Evolutionary conservation across 2,113 vertebrate genomes (phyloP).

Genomic region (Prunella himalayana): DNA sequence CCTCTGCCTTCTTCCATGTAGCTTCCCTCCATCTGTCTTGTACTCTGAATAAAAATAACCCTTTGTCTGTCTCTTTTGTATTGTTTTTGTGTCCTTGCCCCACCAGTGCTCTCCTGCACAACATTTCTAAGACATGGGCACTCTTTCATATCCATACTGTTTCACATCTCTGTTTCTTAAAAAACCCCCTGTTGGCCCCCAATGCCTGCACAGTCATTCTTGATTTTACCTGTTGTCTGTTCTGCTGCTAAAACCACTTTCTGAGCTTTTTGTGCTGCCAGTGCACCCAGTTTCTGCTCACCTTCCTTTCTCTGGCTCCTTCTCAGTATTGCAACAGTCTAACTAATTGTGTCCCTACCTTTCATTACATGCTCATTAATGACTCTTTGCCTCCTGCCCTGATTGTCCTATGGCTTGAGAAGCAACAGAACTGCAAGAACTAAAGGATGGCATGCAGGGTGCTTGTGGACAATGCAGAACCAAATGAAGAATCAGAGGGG

Average conservation of each 20-base stretch:
- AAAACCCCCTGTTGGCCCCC: background rate
- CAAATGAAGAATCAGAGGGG: background rate
- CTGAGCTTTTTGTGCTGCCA: background rate
- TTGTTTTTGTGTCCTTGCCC: background rate
- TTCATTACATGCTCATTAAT: background rate
- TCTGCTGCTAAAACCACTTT: background rate
- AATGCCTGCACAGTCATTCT: background rate
- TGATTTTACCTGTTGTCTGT: background rate
- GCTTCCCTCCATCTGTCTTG: background rate
- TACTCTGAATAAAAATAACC: background rate
- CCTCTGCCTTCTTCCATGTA: background rate
- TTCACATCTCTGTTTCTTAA: background rate
- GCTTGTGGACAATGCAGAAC: background rate
- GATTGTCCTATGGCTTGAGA: background rate
- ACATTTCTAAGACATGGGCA: background rate
- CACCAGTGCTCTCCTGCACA: background rate
- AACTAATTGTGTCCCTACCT: background rate
- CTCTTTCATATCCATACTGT: rapidly evolving
- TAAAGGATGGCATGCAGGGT: background rate
- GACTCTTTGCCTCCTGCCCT: background rate
- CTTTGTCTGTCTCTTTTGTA: background rate
- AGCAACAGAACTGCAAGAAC: background rate
- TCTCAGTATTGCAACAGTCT: too few species aligned
- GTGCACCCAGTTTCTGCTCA: background rate
- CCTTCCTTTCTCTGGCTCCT: background rate